Evolutionary conservation across 1,140 invertebrate species (phyloP), one percentile per base, ranked within the genome.

Genomic region (Diachasma alloeum): DNA sequence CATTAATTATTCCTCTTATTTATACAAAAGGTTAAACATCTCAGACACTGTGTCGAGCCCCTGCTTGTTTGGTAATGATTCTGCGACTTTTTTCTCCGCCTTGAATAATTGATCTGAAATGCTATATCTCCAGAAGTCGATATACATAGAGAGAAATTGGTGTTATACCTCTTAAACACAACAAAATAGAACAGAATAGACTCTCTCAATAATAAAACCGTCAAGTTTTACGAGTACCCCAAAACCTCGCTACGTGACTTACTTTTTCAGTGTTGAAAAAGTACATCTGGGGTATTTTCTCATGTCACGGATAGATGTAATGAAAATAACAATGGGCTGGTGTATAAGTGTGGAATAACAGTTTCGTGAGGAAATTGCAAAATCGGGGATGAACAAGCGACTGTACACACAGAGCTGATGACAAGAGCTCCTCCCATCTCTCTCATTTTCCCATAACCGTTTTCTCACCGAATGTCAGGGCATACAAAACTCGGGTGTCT

Each of bases 351-450:
- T 75, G 74, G 74, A 75, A 76, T 76, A 76, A 71, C 68, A 71
- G 74, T 71, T 76, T 63, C 74, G 74, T 76, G 74, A 76, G 74
- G 22, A 70, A 71, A 76, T 76, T 76, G 53, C 68, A 63, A 76
- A 76, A 76, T 76, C 68, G 74, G 19, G 68, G 74, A 76, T 76
- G 68, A 76, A 68, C 68, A 36, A 69, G 68, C 59, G 53, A 31
- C 39, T 22, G 19, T 59, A 59, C 22, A 59, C 67, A 56, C 46
- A 42, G 24, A 10, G 31, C 31, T 68, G 17, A 44, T 74, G 42
- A 63, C 17, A 36, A 37, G 56, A 66, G 42, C 73, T 75, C 31
- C 31, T 31, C n/a, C n/a, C 31, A 31, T 63, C 67, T 75, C 59
- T 67, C 42, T 68, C 42, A 15, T 66, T 31, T 31, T 31, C 31